These are phyloP conservation scores for Myodes glareolus DNA, from an alignment of 2,113 vertebrate species.

Conservation along the genomic window DNA sequence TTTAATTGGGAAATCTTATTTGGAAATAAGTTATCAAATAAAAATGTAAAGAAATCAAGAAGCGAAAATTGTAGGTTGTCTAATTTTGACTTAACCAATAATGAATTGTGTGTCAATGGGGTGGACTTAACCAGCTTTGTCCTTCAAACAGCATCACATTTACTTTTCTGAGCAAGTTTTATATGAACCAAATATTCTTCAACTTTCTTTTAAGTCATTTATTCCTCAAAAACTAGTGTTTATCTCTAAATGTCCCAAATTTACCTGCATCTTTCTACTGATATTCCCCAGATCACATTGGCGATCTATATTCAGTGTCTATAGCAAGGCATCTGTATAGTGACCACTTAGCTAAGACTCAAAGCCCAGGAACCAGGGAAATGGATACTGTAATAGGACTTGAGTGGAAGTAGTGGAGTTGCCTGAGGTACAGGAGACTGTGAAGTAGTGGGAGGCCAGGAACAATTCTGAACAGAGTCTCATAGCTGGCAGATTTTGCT, in stretches of 20 bases:
- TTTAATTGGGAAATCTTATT: background rate
- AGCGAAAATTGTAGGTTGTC: no score
- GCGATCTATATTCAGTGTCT: background rate
- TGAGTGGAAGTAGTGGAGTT: no score
- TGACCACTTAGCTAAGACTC: background rate
- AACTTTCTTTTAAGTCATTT: background rate
- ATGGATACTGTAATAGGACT: no score
- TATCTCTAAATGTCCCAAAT: background rate
- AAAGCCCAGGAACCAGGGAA: background rate
- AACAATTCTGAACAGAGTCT: background rate
- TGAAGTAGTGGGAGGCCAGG: background rate
- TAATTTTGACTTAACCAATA: no score
- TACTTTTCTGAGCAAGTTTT: background rate
- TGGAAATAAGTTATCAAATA: background rate
- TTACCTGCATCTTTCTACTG: background rate
- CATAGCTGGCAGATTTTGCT: background rate
- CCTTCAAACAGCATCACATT: background rate
- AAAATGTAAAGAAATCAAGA: background rate
- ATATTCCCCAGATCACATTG: background rate
- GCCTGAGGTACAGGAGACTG: no score
- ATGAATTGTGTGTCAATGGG: no score
- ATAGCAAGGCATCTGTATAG: rapidly evolving
- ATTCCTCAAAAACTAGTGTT: background rate
- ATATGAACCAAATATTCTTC: background rate
- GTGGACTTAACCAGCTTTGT: background rate